A percentile compares a stretch with the other conserved stretches of the same genome.
Conservation (phyloP, 2,888 invertebrate species). For the Drosophila yooni region DNA sequence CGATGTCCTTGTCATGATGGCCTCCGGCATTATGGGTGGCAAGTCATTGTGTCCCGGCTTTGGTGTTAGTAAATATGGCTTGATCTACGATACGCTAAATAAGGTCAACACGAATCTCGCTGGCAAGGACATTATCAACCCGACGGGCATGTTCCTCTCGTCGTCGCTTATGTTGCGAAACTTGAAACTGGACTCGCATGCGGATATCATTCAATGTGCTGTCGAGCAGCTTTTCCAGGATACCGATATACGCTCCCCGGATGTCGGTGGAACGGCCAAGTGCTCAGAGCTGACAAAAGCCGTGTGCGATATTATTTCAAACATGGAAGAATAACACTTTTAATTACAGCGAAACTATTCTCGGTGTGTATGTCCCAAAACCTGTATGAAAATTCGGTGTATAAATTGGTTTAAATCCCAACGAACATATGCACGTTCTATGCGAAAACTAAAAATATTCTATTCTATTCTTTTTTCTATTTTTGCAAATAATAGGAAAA, state of each 20-base stretch:
- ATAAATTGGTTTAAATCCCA: not conserved
- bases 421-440: not conserved
- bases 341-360: not conserved
- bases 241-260: constrained; percentile 95
- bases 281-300: constrained; percentile 96
- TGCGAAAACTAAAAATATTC: not conserved
- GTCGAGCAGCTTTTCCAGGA: constrained; percentile 91
- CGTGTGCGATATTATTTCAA: constrained; percentile 85
- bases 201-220: constrained; percentile 91
- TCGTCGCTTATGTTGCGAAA: constrained; percentile 95
- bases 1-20: constrained; percentile 97
- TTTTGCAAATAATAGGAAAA: constrained; percentile 11
- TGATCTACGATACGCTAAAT: constrained; percentile 93
- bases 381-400: not conserved
- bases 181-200: constrained; percentile 93
- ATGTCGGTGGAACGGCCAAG: constrained; percentile 92
- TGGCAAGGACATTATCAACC: constrained; percentile 94
- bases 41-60: constrained; percentile 97
- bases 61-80: constrained; percentile 94
- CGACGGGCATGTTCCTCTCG: constrained; percentile 97
- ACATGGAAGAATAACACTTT: not conserved
- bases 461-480: not conserved
- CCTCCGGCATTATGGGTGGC: constrained; percentile 97
- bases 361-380: not conserved
- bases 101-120: constrained; percentile 96